phyloP scores from a whole-genome alignment of 1,140 invertebrate genomes.

The Chrysoperla carnea region DNA sequence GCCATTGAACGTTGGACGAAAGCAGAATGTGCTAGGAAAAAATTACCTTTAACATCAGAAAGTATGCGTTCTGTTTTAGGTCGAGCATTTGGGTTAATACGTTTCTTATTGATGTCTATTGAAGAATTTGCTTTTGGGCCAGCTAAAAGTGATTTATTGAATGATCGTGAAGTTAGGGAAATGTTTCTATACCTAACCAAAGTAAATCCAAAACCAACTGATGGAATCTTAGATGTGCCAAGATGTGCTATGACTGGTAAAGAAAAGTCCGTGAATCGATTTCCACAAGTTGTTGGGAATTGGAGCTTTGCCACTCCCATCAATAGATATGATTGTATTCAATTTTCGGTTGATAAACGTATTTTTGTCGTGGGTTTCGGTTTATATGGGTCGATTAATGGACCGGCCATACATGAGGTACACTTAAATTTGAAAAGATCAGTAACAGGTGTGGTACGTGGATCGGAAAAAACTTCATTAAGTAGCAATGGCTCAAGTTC shows the following conservation, averaged over 20 bases:
- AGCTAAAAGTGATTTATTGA: slow-evolving; percentile 57
- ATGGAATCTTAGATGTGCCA: slow-evolving; percentile 53
- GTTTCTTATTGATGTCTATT: slow-evolving; percentile 75
- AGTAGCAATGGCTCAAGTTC: slow-evolving; percentile 64
- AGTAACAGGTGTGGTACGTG: slow-evolving; percentile 56
- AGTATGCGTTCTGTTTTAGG: slow-evolving; percentile 55
- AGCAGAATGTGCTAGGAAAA: slow-evolving; percentile 52
- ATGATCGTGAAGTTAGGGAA: slow-evolving; percentile 55
- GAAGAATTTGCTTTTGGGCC: slow-evolving; percentile 73
- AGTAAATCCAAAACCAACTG: slow-evolving; percentile 52
- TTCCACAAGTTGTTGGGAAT: slow-evolving; percentile 60
- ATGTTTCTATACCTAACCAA: slow-evolving; percentile 65
- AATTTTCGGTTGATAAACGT: slow-evolving; percentile 64
- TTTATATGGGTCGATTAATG: slow-evolving; percentile 72
- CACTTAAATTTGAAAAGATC: slow-evolving; percentile 63
- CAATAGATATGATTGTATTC: slow-evolving; percentile 46
- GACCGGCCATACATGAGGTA: slow-evolving; percentile 63
- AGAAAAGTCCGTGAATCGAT: slow-evolving; percentile 64
- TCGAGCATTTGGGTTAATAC: slow-evolving; percentile 47
- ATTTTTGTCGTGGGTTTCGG: slow-evolving; percentile 82
- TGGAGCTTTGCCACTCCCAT: slow-evolving; percentile 79
- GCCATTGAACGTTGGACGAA: slow-evolving; percentile 60
- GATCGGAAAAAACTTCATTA: slow-evolving; percentile 59
- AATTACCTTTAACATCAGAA: slow-evolving; percentile 42
- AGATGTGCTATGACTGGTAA: slow-evolving; percentile 70